Evolutionary conservation across 2,888 invertebrate species (phyloP), one percentile per base, ranked within the genome.

Genomic region (Lottia gigantea): DNA sequence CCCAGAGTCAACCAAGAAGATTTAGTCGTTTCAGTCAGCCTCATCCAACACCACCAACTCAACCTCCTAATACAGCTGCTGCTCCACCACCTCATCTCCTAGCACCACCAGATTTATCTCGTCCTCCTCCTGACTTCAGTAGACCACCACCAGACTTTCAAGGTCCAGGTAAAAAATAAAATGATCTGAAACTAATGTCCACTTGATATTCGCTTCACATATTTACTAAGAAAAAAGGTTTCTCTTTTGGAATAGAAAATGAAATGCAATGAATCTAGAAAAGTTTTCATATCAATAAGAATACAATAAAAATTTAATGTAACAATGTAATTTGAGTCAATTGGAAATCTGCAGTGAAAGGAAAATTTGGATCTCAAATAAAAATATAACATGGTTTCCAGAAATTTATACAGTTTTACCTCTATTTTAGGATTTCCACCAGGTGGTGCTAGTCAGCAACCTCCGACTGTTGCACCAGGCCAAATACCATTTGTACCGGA

Each of bases 31-130:
- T 55, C 15, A 55, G 55, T 55, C 55, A 55, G 23, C 19, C n/a
- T 80, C 79, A 26, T 83, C 84, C 72, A 14, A 16, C 64, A 26
- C 62, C 62, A 62, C 62, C 64, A 31, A 31, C 31, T n/a, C 40
- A 71, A 64, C 69, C 74, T 26, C 63, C 40, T 46, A 46, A 68
- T 40, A n/a, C 25, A 31, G 15, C 16, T 7, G 46, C 25, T 45
- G 46, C 25, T 46, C 26, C 25, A 40, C 67, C 62, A 14, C 68
- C n/a, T 16, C 62, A 49, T 19, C 65, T 46, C 11, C 47, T 67
- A 66, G 46, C 72, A 89, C 89, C 89, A n/a, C 89, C 89, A 68
- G 87, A 83, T 76, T 74, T 83, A 64, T 86, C 83, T n/a, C 87
- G 86, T n/a, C 80, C 83, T 71, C 85, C 87, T 80, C 90, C 91